Percentiles rank a stretch among this genome's conserved stretches.
Evolutionary conservation across 2,888 invertebrate genomes (phyloP).

Genomic region (Cerastis leucographa): DNA sequence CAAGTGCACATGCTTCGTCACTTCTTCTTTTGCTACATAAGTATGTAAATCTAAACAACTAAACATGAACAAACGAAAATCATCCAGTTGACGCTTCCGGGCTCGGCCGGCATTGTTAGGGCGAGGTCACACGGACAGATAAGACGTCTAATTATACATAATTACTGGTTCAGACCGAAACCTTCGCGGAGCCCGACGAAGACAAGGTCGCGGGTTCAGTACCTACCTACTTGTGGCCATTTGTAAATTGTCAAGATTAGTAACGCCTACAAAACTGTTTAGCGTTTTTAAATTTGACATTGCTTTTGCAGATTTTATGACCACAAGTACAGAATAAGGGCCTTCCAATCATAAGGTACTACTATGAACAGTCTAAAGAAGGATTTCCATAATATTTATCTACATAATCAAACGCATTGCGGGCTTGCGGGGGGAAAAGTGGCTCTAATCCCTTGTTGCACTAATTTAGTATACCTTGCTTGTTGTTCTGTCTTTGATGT

Average conservation of each 20-base stretch:
- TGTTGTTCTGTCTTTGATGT: neutral
- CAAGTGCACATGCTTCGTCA: no score
- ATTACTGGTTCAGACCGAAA: constrained; percentile 65
- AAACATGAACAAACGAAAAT: constrained; percentile 45
- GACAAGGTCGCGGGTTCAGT: constrained; percentile 63
- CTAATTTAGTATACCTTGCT: neutral
- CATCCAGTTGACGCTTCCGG: constrained; percentile 72
- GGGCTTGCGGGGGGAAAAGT: neutral
- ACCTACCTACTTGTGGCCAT: constrained; percentile 37
- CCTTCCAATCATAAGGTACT: neutral
- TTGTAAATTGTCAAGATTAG: constrained; percentile 57
- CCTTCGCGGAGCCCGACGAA: constrained; percentile 57
- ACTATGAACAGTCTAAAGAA: neutral
- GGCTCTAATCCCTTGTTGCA: neutral
- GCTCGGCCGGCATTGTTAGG: constrained; percentile 70
- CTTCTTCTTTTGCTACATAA: neutral
- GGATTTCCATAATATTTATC: neutral
- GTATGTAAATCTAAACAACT: constrained; percentile 18
- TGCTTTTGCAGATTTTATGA: neutral
- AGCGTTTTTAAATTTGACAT: neutral
- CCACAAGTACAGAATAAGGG: neutral
- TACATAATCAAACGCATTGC: neutral
- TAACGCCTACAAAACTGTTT: constrained; percentile 26
- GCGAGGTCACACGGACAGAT: constrained; percentile 71
- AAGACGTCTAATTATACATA: constrained; percentile 74